A percentile compares a stretch with the other conserved stretches of the same genome.
These are phyloP conservation scores for Oreochromis niloticus DNA, from an alignment of 2,113 vertebrate genomes.

Conservation along the genomic window DNA sequence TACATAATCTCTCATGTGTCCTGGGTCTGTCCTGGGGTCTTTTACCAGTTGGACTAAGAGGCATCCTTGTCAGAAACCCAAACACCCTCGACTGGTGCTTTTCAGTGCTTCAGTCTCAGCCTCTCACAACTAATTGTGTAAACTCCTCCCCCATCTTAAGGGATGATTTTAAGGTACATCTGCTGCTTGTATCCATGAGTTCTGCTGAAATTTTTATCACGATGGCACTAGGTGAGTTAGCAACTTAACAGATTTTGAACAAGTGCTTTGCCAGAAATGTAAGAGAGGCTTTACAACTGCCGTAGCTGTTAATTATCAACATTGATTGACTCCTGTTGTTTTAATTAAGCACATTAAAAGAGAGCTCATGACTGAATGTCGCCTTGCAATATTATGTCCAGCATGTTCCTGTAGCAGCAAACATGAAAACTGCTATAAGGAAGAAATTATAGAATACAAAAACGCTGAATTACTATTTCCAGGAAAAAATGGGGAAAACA, in stretches of 20 bases:
- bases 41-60: background rate
- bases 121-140: background rate
- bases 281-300: background rate
- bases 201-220: background rate
- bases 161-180: background rate
- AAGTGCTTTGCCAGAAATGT: background rate
- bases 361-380: background rate
- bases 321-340: background rate
- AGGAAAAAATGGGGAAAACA: background rate
- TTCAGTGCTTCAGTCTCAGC: background rate
- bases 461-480: background rate
- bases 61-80: background rate
- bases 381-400: background rate
- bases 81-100: background rate
- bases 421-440: background rate
- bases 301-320: background rate
- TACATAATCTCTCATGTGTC: background rate
- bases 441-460: background rate
- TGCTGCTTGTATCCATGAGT: background rate
- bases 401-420: background rate
- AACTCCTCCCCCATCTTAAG: background rate
- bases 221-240: background rate
- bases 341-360: background rate
- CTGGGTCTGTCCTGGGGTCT: no score
- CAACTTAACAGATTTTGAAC: background rate